Evolutionary conservation across 92 coral and sea anemone genomes (phyloP), one percentile per base, ranked within the genome.

Genomic region (Heteractis magnifica): DNA sequence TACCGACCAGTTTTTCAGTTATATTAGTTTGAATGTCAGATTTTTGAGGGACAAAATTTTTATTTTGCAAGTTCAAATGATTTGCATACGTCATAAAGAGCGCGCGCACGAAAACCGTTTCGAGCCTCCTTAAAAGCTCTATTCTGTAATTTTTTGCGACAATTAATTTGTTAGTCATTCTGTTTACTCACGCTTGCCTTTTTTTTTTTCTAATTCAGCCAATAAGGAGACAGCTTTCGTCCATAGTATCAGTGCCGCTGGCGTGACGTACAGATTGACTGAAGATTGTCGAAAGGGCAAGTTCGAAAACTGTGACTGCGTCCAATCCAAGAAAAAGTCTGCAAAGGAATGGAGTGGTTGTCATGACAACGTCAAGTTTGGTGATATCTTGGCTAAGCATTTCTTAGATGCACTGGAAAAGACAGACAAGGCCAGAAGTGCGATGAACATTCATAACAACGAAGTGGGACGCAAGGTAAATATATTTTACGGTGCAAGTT

Each of bases 381-480:
- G 98, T 2, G 95, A 94, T 23, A 81, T 81, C 34, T 89, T 92
- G 64, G 91, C 93, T 7, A 90, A 86, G 20, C 94, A 91, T 70
- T 95, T 95, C 59, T 84, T 95, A 3, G 95, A 88, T 65, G 88
- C 79, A 10, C 87, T 93, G 13, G 95, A 92, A 80, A 81, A 78
- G 6, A 87, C 70, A 16, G 49, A 76, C 62, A 80, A 85, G 15
- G 94, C 88, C 2, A 86, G 98, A 19, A 82, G 84, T 8, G 75
- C 82, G 6, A 80, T 95, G 65, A 94, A 94, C 51, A 60, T 86
- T 16, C 98, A 95, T 76, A 95, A 95, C 84, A 93, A 92, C 65
- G 94, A 95, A 83, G 94, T 95, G 5, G 98, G 98, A 70, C 81
- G 98, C 79, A 94, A 94, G 94, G 98, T 95, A 77, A 68, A 1